Conservation (phyloP, 2,888 invertebrate species). For the Conops quadrifasciatus region DNA sequence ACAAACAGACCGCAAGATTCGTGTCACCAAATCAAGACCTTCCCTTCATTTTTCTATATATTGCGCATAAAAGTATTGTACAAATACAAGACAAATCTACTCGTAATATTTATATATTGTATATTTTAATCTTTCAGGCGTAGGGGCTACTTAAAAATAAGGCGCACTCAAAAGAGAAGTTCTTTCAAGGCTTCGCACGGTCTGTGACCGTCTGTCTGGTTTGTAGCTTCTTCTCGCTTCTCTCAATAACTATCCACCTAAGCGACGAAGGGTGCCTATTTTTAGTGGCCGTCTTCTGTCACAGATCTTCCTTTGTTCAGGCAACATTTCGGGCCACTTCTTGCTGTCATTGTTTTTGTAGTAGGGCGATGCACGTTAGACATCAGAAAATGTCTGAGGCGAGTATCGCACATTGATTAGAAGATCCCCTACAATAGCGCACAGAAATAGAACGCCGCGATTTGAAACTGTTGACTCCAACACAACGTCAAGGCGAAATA, state of each 20-base stretch:
- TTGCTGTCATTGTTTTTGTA: neutral
- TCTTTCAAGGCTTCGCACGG: constrained; percentile 48
- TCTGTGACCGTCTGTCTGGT: constrained; percentile 40
- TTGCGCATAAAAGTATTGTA: too few relatives aligned
- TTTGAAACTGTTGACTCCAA: too few relatives aligned
- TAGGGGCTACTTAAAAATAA: constrained; percentile 12
- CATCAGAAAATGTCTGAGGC: constrained; percentile 9
- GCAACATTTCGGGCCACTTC: too few relatives aligned
- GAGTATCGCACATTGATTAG: neutral
- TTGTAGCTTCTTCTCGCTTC: constrained; percentile 23
- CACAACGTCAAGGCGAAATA: neutral
- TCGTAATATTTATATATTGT: too few relatives aligned
- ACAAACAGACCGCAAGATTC: too few relatives aligned
- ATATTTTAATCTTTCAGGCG: neutral
- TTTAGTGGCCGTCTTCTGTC: constrained; percentile 52
- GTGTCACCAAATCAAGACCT: too few relatives aligned
- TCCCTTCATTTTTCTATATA: too few relatives aligned
- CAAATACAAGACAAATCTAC: neutral
- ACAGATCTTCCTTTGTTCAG: neutral
- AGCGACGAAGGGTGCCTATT: constrained; percentile 57
- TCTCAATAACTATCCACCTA: constrained; percentile 5
- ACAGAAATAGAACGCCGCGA: too few relatives aligned
- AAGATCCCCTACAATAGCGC: too few relatives aligned
- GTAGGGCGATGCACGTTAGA: neutral
- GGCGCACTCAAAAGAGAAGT: constrained; percentile 39